Base-by-base conservation (phyloP, 1,140 invertebrate genomes). In the Himalopsyche phryganea region DNA sequence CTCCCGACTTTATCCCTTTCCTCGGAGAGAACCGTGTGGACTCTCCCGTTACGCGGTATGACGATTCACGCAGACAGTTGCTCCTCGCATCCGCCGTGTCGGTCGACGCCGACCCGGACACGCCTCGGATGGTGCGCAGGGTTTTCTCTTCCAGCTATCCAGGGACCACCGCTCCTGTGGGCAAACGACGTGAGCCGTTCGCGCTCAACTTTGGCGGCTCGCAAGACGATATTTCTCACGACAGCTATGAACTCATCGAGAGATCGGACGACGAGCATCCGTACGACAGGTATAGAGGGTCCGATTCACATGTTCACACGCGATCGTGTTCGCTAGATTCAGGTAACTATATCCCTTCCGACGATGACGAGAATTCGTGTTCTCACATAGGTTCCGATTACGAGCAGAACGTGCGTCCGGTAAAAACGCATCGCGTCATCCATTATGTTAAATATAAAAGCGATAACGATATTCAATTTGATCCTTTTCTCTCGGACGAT, bases 141-240 rank as follows among this genome's bases (percentile, higher is more conserved):
- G 83, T 90, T 0, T 92, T 91, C 71, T 91, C 89, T 20, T 90
- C 88, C 61, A 90, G 88, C 67, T 92, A 91, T 72, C 90, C 90
- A 6, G 90, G 89, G 23, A 90, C 86, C 9, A 11, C 85, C 86
- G 2, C 82, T 82, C 58, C 81, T 71, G 80, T 77, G 74, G 68
- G 71, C 82, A 77, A 73, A 86, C 72, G 63, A 28, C 23, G 83
- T 75, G 65, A 83, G 83, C 75, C 86, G 72, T 71, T 80, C 44
- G 68, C 78, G 63, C 65, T 80, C 57, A 80, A 81, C 49, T 75
- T 80, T 42, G 82, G 83, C 46, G 87, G 87, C 23, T 90, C 88
- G 1, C 89, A 91, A 69, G 91, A 93, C 68, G 90, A 94, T 75
- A 74, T 92, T 3, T 91, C 89, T 9, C 91, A 92, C 70, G 91